A percentile compares a stretch with the other conserved stretches of the same genome.
These are phyloP conservation scores for Leptinotarsa rubiginosa DNA, from an alignment of 2,888 invertebrate species.

Conservation along the genomic window DNA sequence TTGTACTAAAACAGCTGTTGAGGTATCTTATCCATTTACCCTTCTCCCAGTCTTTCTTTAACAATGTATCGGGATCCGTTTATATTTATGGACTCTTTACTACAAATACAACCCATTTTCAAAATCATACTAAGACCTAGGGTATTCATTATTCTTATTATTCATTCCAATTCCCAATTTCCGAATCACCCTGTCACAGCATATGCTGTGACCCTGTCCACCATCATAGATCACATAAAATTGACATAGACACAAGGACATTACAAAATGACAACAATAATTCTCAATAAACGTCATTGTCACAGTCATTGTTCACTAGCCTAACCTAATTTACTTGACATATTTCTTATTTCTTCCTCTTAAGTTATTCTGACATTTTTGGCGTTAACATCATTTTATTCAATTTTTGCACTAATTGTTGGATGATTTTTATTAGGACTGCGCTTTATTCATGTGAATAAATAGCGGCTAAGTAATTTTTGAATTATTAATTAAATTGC, in stretches of 20 bases:
- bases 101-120: conserved; percentile 82
- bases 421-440: too few relatives aligned
- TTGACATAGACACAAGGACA: neutral
- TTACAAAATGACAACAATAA: neutral
- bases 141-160: conserved; percentile 71
- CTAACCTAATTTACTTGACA: too few relatives aligned
- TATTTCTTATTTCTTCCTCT: too few relatives aligned
- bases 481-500: too few relatives aligned
- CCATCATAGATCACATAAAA: neutral
- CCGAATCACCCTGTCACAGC: neutral
- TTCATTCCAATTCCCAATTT: conserved; percentile 8
- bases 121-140: conserved; percentile 77
- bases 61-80: conserved; percentile 79
- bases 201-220: too few relatives aligned
- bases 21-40: conserved; percentile 67
- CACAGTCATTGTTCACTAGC: too few relatives aligned
- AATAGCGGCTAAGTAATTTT: too few relatives aligned
- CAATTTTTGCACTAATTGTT: too few relatives aligned
- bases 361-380: too few relatives aligned
- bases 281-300: too few relatives aligned
- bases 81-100: conserved; percentile 77
- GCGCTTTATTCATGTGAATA: too few relatives aligned
- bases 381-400: too few relatives aligned
- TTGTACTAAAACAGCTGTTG: conserved; percentile 37
- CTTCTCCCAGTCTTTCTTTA: conserved; percentile 80